Conservation (phyloP, 2,797 vertebrate genomes). For the Cyprinella venusta region DNA sequence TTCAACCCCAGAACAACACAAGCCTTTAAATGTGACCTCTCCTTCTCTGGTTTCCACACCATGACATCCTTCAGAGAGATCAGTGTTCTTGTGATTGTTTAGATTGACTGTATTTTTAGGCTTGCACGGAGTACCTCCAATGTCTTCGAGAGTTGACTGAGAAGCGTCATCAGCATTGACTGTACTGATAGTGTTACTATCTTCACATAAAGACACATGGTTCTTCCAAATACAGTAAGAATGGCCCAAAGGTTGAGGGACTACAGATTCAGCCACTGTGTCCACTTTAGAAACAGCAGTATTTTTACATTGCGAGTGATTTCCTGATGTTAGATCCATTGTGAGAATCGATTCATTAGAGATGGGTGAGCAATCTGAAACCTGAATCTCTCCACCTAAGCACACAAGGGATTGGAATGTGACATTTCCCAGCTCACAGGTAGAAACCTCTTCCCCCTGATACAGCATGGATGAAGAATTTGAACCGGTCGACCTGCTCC, state of each 20-base stretch:
- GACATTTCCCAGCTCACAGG: constrained; percentile 39
- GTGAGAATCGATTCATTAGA: constrained; percentile 63
- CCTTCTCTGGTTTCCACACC: background rate
- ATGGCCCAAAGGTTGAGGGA: constrained; percentile 65
- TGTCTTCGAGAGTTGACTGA: background rate
- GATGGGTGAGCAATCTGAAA: constrained; percentile 60
- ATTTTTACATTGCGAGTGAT: constrained; percentile 24
- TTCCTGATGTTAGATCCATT: constrained; percentile 24
- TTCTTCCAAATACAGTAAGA: constrained; percentile 57
- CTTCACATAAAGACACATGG: background rate
- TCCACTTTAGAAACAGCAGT: background rate
- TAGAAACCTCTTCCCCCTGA: constrained; percentile 52
- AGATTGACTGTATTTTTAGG: background rate
- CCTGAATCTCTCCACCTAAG: constrained; percentile 66
- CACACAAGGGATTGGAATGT: constrained; percentile 64
- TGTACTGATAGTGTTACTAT: background rate
- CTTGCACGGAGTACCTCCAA: background rate
- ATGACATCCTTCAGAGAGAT: background rate
- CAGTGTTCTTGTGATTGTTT: background rate
- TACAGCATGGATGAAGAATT: constrained; percentile 4
- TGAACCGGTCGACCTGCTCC: background rate
- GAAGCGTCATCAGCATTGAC: background rate
- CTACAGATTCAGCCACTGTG: background rate
- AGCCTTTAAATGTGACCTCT: constrained; percentile 66
- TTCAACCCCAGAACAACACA: constrained; percentile 68